These are phyloP conservation scores for Amphipoea lucens DNA, from an alignment of 2,888 invertebrate genomes.

Conservation along the genomic window DNA sequence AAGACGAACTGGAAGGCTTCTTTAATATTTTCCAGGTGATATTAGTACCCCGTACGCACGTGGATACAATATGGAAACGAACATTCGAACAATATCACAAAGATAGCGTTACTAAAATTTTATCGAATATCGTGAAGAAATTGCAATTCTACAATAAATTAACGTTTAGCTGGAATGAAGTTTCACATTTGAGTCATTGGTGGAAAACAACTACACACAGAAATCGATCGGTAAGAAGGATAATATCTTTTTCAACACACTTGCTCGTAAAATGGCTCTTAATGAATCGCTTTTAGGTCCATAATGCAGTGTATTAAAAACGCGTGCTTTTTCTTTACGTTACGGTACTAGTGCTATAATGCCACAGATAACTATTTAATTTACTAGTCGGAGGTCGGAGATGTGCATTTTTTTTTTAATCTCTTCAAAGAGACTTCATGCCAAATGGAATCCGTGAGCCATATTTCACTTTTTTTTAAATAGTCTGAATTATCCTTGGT, in stretches of 20 bases:
- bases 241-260: not conserved
- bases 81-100: constrained; percentile 81
- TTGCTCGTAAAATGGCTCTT: too few species aligned
- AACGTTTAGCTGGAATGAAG: constrained; percentile 86
- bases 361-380: too few species aligned
- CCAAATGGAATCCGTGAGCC: too few species aligned
- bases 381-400: too few species aligned
- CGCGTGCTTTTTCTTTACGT: too few species aligned
- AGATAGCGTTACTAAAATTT: constrained; percentile 78
- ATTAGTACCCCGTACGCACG: constrained; percentile 80
- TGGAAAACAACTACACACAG: constrained; percentile 80
- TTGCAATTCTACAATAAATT: constrained; percentile 83
- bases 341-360: too few species aligned
- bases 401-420: too few species aligned
- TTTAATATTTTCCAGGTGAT: constrained; percentile 76
- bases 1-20: not conserved
- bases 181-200: constrained; percentile 85
- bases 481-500: too few species aligned
- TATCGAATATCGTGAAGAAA: constrained; percentile 84
- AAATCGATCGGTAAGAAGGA: constrained; percentile 78
- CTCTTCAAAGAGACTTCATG: too few species aligned
- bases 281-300: too few species aligned
- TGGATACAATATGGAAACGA: constrained; percentile 82
- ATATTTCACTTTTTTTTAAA: too few species aligned
- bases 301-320: too few species aligned